Conservation (phyloP, 2,888 invertebrate genomes). For the Lithophane leautieri region DNA sequence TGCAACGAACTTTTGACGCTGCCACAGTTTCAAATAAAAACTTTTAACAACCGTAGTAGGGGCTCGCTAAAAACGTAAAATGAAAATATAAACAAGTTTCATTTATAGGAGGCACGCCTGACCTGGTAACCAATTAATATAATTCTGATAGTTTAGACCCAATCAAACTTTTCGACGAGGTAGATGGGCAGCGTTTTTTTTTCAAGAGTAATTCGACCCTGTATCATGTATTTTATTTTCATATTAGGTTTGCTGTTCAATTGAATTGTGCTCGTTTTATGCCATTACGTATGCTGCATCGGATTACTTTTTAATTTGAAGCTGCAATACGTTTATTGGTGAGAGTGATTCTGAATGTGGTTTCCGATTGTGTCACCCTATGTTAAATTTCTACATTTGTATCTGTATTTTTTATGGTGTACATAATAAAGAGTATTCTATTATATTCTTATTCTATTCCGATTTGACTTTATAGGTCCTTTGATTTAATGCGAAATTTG, state of each 20-base stretch:
- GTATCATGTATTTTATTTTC: slow-evolving; percentile 22
- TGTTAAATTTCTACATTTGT: too few relatives aligned
- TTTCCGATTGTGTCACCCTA: too few relatives aligned
- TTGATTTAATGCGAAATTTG: too few relatives aligned
- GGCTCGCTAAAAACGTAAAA: slow-evolving; percentile 53
- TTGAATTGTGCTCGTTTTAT: slow-evolving; percentile 22
- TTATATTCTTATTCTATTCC: too few relatives aligned
- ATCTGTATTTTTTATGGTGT: too few relatives aligned
- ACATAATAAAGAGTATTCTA: too few relatives aligned
- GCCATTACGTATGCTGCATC: slow-evolving; percentile 7
- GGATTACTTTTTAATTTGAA: slow-evolving; percentile 33
- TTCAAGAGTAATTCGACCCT: slow-evolving; percentile 33
- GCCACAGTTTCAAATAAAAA: slow-evolving; percentile 36
- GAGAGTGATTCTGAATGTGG: not conserved
- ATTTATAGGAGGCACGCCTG: slow-evolving; percentile 61
- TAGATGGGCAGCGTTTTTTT: slow-evolving; percentile 69
- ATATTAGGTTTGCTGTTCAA: slow-evolving; percentile 38
- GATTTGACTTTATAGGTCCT: not conserved
- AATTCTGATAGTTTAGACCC: slow-evolving; percentile 77
- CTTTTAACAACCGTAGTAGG: slow-evolving; percentile 54
- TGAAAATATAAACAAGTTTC: slow-evolving; percentile 70
- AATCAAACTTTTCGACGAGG: slow-evolving; percentile 76
- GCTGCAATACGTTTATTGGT: slow-evolving; percentile 18
- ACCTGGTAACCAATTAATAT: slow-evolving; percentile 72
- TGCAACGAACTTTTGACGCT: slow-evolving; percentile 9